Conservation (phyloP, 2,888 invertebrate species). For the Rotaria macrura region DNA sequence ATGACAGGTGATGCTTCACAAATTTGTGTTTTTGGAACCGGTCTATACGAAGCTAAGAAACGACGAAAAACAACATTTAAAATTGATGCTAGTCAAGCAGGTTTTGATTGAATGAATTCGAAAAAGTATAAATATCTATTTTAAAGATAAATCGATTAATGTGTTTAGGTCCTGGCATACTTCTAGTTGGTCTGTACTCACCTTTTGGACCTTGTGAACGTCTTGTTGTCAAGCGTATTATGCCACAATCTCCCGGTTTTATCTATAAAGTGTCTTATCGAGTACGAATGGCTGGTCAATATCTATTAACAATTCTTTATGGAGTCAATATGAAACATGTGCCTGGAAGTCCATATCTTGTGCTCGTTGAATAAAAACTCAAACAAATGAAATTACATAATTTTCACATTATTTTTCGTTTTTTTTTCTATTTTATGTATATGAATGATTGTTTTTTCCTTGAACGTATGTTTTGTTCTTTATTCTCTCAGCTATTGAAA, state of each 20-base stretch:
- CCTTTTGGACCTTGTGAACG: background rate
- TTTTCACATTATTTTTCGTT: background rate
- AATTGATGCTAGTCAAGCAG: constrained; percentile 6
- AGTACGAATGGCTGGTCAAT: background rate
- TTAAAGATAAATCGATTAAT: background rate
- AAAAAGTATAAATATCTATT: background rate
- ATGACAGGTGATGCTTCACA: background rate
- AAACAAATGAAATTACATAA: background rate
- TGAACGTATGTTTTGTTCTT: background rate
- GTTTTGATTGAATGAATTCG: background rate
- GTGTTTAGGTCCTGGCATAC: background rate
- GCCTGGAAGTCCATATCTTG: background rate
- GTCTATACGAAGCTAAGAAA: constrained; percentile 1
- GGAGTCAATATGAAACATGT: background rate
- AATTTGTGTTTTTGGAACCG: background rate
- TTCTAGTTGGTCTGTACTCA: background rate
- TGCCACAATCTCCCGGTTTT: background rate
- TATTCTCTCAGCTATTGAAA: background rate
- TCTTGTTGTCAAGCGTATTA: background rate
- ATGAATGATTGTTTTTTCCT: background rate
- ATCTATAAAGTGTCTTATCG: constrained; percentile 6
- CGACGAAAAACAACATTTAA: background rate
- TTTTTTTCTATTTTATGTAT: background rate
- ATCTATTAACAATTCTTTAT: constrained; percentile 2
- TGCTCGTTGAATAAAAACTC: background rate